Percentiles rank a stretch among this genome's conserved stretches.
Evolutionary conservation across 2,888 invertebrate genomes (phyloP).

Genomic region (Andrena camellia): DNA sequence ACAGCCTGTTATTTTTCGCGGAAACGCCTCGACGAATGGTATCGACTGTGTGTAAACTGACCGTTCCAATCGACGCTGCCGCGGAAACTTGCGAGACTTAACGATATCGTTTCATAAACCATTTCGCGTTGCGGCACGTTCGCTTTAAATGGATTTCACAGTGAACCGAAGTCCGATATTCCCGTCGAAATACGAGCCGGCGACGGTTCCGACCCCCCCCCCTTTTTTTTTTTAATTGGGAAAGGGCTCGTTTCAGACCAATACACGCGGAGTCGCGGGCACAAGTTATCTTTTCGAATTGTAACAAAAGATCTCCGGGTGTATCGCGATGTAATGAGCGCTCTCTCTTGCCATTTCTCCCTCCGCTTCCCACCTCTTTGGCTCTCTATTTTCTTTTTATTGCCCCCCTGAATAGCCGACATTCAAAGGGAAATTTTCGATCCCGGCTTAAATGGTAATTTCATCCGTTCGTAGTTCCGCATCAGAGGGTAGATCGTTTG

Average conservation of each 20-base stretch:
- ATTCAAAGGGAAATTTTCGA: slow-evolving; percentile 50
- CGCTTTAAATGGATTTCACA: slow-evolving; percentile 24
- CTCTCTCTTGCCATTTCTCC: too few species aligned
- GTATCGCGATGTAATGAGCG: slow-evolving; percentile 18
- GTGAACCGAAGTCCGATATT: neutral
- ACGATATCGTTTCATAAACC: slow-evolving; percentile 46
- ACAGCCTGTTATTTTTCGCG: slow-evolving; percentile 38
- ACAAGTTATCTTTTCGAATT: too few species aligned
- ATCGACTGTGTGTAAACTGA: slow-evolving; percentile 41
- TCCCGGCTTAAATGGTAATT: slow-evolving; percentile 62
- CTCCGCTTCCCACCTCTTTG: neutral
- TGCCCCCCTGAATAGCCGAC: slow-evolving; percentile 1
- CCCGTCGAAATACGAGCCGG: too few species aligned
- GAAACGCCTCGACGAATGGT: slow-evolving; percentile 15
- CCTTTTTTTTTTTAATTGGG: too few species aligned
- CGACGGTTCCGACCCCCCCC: too few species aligned
- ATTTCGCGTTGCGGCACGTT: slow-evolving; percentile 26
- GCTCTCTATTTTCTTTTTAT: neutral
- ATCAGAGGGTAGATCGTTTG: slow-evolving; percentile 46
- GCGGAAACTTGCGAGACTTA: slow-evolving; percentile 18
- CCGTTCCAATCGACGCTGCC: slow-evolving; percentile 11
- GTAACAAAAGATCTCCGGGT: neutral
- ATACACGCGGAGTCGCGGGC: too few species aligned
- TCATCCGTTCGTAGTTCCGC: slow-evolving; percentile 53
- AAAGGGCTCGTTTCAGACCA: too few species aligned